Evolutionary conservation across 2,888 invertebrate genomes (phyloP), one percentile per base, ranked within the genome.

Genomic region (Oligia fasciuncula): DNA sequence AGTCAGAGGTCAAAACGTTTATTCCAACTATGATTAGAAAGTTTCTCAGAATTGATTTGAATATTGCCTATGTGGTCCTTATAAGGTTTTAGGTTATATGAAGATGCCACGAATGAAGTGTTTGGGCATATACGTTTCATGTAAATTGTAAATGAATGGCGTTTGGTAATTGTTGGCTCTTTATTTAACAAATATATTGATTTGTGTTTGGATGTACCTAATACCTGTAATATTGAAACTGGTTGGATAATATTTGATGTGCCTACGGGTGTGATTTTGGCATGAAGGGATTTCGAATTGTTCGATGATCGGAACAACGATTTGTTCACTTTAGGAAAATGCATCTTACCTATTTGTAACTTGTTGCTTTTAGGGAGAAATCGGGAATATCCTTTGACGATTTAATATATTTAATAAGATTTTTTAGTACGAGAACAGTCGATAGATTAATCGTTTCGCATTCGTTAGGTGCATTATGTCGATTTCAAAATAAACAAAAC

Each of bases 21-120:
- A 79, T 71, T 80, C 63, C 5, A 17, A 23, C 76, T 78, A 73
- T 76, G 69, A 77, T 82, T 87, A 71, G 88, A 88, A 85, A 89
- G 85, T 87, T 85, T 80, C 60, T 70, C 62, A 77, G 80, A 66
- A 85, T 85, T 62, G 63, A 88, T 88, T 87, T 83, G 77, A 85
- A 88, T 88, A 83, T 88, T 82, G 77, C 71, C 11, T 69, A 46
- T 49, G 35, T 70, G 62, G 29, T 57, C 83, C 70, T 70, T 87
- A 79, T 77, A 79, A 60, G 80, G 83, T 57, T 75, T 72, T 62
- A 35, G 29, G 65, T 14, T 85, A 72, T 76, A 79, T 63, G 54
- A 13, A 72, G 57, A 63, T 29, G 46, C 57, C 17, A 69, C 49
- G 17, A 66, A 63, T 72, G 11, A 54, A 71, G 74, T 71, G 68